Conservation (phyloP, 2,888 invertebrate genomes). For the Agrypnus murinus region DNA sequence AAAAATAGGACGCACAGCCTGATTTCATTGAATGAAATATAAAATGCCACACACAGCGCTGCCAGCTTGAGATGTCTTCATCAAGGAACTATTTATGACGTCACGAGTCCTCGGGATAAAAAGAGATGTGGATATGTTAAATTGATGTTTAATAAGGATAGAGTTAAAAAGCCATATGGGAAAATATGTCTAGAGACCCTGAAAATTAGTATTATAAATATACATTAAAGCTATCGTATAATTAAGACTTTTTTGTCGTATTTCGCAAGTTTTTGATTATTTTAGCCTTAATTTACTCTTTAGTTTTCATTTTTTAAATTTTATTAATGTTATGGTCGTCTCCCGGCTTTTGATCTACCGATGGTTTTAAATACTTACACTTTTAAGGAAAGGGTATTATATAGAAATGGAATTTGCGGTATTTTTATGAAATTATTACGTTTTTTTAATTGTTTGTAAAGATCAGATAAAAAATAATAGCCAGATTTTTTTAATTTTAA, state of each 20-base stretch:
- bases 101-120: slow-evolving; percentile 61
- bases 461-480: no score
- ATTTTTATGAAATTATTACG: no score
- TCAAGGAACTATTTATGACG: slow-evolving; percentile 71
- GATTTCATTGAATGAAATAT: slow-evolving; percentile 64
- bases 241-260: slow-evolving; percentile 50
- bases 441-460: no score
- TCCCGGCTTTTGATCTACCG: slow-evolving; percentile 2
- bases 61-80: slow-evolving; percentile 71
- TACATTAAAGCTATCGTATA: slow-evolving; percentile 54
- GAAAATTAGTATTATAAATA: slow-evolving; percentile 59
- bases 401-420: no score
- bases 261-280: slow-evolving; percentile 32
- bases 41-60: slow-evolving; percentile 71
- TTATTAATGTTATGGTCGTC: slow-evolving; percentile 20
- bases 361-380: slow-evolving; percentile 4
- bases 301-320: slow-evolving; percentile 21
- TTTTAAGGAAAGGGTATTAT: no score
- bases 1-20: slow-evolving; percentile 51
- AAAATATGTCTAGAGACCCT: slow-evolving; percentile 51
- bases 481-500: no score
- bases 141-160: slow-evolving; percentile 33
- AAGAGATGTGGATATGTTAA: slow-evolving; percentile 38
- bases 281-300: slow-evolving; percentile 10
- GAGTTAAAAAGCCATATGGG: slow-evolving; percentile 49